Evolutionary conservation across 2,797 vertebrate species (phyloP).

Genomic region (Acanthurus tractus): DNA sequence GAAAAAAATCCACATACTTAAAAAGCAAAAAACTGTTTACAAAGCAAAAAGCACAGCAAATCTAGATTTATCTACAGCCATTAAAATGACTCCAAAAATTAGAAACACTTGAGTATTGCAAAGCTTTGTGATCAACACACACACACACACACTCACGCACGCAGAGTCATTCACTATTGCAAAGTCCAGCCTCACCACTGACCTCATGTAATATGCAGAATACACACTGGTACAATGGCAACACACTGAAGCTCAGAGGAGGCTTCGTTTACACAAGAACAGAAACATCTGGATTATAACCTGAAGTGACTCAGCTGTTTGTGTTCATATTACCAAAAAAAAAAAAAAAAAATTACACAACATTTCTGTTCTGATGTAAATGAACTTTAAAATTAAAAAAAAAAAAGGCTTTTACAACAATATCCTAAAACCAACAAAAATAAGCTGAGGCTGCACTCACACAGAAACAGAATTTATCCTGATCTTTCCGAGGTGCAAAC

Average conservation of each 20-base stretch:
- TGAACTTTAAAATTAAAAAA: constrained; percentile 10
- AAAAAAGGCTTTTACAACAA: neutral
- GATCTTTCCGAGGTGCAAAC: constrained; percentile 7
- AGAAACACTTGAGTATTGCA: constrained; percentile 80
- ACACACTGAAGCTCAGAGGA: constrained; percentile 36
- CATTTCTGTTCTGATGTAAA: constrained; percentile 33
- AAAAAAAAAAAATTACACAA: neutral
- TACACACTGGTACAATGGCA: constrained; percentile 41
- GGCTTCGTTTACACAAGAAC: constrained; percentile 37
- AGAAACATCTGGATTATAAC: constrained; percentile 23
- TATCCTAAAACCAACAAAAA: constrained; percentile 1
- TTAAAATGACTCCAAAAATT: constrained; percentile 53
- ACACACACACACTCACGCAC: constrained; percentile 18
- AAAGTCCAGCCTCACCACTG: constrained; percentile 50
- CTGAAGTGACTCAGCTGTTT: constrained; percentile 29
- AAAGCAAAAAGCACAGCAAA: constrained; percentile 74
- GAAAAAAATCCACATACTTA: constrained; percentile 72
- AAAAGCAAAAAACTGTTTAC: constrained; percentile 76
- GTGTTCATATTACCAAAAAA: neutral
- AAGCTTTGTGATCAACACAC: constrained; percentile 70
- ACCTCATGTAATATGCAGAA: constrained; percentile 41
- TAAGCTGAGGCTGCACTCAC: constrained; percentile 1
- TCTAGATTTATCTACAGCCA: constrained; percentile 65
- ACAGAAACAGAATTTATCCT: constrained; percentile 1
- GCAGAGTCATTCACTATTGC: constrained; percentile 56